Base-by-base conservation (phyloP, 2,888 invertebrate species). In the Enoplolaimus lenunculus region DNA sequence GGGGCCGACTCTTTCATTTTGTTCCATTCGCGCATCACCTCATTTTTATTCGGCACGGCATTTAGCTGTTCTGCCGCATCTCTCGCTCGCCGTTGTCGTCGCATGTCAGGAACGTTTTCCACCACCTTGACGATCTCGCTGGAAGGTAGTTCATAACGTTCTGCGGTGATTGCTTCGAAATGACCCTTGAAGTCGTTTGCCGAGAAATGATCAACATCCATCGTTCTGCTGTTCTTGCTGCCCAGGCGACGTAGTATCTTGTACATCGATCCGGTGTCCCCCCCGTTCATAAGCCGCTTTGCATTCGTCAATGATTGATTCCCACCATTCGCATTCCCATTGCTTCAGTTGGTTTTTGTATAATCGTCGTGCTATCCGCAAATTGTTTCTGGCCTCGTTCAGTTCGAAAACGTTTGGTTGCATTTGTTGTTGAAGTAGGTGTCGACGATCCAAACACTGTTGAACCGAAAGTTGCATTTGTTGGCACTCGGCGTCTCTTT, bases 301-400 rank as follows among this genome's bases (percentile, higher is more conserved):
- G 31, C 62, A 62, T 13, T 62, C 62, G 7, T 13, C 7, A 29
- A 62, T 62, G 29, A 62, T 13, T 16, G 7, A 7, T 13, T 62
- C 62, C 62, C 62, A 62, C 62, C 62, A 62, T 62, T 62, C 7
- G 28, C 7, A 16, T n/a, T 62, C 62, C 62, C 62, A 62, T 3
- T 31, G 7, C 28, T 62, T 62, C 62, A 62, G 31, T 29, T 29
- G 28, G 62, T 62, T 62, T 29, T 62, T 62, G 62, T 62, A 62
- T 13, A 7, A 13, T 62, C 62, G 7, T 31, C 62, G 62, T 13
- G 62, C 62, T n/a, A 13, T n/a, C 28, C 29, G 7, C 7, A 62
- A 13, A 3, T 62, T 3, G 7, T 62, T 21, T 13, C 45, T 7
- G 45, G 21, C 21, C 7, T 21, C 7, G 21, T 7, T 21, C 7